phyloP scores from a whole-genome alignment of 2,797 vertebrate species.

The Clarias fuscus region DNA sequence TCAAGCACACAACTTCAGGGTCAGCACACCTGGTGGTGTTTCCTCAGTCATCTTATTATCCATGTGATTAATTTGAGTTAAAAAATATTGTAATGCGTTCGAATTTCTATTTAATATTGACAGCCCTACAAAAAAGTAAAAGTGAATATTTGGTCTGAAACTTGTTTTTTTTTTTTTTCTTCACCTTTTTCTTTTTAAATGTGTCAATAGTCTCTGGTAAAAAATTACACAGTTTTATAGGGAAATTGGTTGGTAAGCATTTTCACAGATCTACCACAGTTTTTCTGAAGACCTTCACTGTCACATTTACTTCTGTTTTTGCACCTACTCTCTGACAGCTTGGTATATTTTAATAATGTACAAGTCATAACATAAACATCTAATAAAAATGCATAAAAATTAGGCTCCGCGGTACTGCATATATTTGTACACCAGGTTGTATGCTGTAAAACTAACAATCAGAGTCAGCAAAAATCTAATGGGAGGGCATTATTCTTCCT shows the following conservation, averaged over 20 bases:
- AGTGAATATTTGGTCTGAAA: not conserved
- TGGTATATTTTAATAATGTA: not conserved
- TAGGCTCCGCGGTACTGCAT: not conserved
- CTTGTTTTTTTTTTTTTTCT: too few relatives aligned
- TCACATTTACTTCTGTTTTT: not conserved
- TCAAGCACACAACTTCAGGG: too few relatives aligned
- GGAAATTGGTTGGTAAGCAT: not conserved
- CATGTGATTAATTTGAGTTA: too few relatives aligned
- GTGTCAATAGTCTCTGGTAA: not conserved
- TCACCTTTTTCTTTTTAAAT: not conserved
- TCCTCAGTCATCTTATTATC: too few relatives aligned
- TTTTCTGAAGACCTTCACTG: not conserved
- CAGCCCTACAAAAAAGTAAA: not conserved
- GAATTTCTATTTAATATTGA: too few relatives aligned
- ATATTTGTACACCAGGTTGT: not conserved
- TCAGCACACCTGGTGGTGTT: too few relatives aligned
- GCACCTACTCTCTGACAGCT: not conserved
- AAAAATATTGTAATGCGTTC: too few relatives aligned
- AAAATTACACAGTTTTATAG: not conserved
- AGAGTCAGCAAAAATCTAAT: slow-evolving; percentile 10
- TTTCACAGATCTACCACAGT: not conserved
- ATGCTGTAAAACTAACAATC: not conserved
- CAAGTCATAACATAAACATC: not conserved
- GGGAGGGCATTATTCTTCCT: not conserved
- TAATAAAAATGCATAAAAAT: not conserved